Evolutionary conservation across 2,113 vertebrate species (phyloP), one percentile per base, ranked within the genome.

Genomic region (Bos javanicus): DNA sequence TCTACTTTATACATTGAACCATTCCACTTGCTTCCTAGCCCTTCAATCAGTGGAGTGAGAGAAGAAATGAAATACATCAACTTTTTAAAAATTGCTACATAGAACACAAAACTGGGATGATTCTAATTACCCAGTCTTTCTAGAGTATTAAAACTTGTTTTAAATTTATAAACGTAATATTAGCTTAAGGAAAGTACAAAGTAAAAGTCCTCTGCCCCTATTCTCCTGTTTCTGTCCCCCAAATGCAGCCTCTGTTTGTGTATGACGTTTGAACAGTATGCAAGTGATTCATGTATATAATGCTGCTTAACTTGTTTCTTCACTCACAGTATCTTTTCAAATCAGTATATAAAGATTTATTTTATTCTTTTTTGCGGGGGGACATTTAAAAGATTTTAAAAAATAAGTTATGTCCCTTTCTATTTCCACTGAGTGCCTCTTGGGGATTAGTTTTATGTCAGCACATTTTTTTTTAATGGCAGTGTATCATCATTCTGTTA

Each of bases 61-160:
- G 81, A 23, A 95, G 64, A 97, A 91, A 84, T 54, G 48, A 86
- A 92, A 62, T 23, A 85, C 8, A 30, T 28, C 25, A 17, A 5
- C n/a, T 90, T 86, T 43, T 28, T 74, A 87, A 96, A 76, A 36
- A 71, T 11, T 57, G n/a, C 48, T 62, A 26, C 16, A 0, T 80
- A 43, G 54, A 57, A 84, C 25, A 88, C 15, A 71, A 60, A 88
- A 46, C 23, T 30, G 62, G 25, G 50, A 54, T 6, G 74, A 2
- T 91, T 96, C 25, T 91, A 86, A 95, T 95, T 91, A 67, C 30
- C 16, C 67, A 30, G 14, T 93, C 5, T 90, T 95, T 97, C 48
- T 94, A 71, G 43, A 82, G 16, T 43, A 82, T 78, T 94, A 76
- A 46, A 71, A n/a, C 80, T 36, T 56, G 52, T 84, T 85, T 93